Evolutionary conservation across 2,113 vertebrate species (phyloP).

Genomic region (Catagonus wagneri): DNA sequence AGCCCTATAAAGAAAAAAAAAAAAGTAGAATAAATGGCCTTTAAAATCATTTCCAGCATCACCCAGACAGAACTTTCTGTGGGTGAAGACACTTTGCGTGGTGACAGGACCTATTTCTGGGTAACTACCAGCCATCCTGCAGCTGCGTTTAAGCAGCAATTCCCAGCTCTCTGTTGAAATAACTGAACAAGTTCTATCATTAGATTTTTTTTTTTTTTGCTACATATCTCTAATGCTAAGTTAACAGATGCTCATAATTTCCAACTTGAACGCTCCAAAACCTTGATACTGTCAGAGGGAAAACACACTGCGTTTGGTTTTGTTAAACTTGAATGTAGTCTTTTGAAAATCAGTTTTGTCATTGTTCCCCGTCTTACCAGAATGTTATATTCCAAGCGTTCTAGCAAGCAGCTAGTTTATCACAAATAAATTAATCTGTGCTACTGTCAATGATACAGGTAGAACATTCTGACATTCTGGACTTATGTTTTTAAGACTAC

Average conservation of each 20-base stretch:
- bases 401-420: neutral
- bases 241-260: constrained; percentile 54
- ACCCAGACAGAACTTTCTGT: neutral
- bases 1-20: too few relatives aligned
- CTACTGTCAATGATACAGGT: constrained; percentile 2
- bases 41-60: neutral
- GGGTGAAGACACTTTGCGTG: neutral
- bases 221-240: neutral
- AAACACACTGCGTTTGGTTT: neutral
- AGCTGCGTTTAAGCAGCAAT: neutral
- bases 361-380: neutral
- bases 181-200: neutral
- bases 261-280: constrained; percentile 23
- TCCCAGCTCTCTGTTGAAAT: neutral
- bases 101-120: neutral
- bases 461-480: neutral
- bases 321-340: neutral
- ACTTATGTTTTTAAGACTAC: neutral
- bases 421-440: neutral
- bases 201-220: neutral
- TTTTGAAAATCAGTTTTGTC: neutral
- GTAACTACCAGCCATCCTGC: neutral
- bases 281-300: neutral
- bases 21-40: neutral
- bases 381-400: neutral